phyloP scores from a whole-genome alignment of 2,797 vertebrate species.

The Pachyuromys duprasi region DNA sequence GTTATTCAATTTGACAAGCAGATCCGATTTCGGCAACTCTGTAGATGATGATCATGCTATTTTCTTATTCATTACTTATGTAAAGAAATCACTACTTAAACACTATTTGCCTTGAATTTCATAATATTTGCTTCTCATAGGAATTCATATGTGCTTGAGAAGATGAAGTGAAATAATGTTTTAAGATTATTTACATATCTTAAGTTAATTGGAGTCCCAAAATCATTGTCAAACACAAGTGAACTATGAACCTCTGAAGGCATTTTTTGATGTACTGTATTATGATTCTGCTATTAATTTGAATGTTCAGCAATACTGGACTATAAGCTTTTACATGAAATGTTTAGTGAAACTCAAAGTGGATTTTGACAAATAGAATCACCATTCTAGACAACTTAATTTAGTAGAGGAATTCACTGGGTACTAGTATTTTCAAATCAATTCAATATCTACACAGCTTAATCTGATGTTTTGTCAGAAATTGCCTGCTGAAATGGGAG shows the following conservation, averaged over 20 bases:
- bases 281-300: neutral
- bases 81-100: no score
- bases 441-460: neutral
- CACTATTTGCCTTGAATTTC: no score
- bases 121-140: no score
- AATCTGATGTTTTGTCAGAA: neutral
- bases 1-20: no score
- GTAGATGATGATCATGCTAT: no score
- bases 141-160: neutral
- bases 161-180: neutral
- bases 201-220: neutral
- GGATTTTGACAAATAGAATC: conserved; percentile 11
- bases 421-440: conserved; percentile 16
- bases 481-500: neutral
- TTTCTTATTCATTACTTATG: no score
- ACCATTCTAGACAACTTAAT: neutral
- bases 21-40: no score
- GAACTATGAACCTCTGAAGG: neutral
- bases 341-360: neutral
- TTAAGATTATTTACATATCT: neutral
- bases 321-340: neutral
- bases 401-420: conserved; percentile 39
- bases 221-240: neutral
- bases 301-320: neutral
- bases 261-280: neutral